Evolutionary conservation across 2,888 invertebrate species (phyloP).

Genomic region (Hypomecis atomaria): DNA sequence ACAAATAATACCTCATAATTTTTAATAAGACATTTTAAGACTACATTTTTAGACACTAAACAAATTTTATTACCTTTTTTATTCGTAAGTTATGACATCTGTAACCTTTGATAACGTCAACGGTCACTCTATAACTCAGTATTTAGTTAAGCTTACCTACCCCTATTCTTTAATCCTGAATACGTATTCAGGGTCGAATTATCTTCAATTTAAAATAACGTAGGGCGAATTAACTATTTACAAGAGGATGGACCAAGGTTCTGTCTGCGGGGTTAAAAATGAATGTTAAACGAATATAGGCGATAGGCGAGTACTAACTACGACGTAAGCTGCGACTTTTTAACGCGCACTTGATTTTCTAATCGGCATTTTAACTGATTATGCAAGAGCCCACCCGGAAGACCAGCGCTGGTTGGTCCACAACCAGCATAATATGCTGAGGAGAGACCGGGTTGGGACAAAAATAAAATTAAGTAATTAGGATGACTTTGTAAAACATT

Average conservation of each 20-base stretch:
- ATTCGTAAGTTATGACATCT: constrained; percentile 10
- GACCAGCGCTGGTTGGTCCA: no score
- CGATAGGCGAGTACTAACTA: no score
- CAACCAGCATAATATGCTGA: no score
- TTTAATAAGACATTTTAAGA: constrained; percentile 1
- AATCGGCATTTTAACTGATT: no score
- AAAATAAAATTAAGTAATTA: no score
- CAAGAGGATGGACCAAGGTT: constrained; percentile 10
- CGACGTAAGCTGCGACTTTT: no score
- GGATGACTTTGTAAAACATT: no score
- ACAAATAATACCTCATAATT: neutral
- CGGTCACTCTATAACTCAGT: constrained; percentile 12
- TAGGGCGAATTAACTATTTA: constrained; percentile 49
- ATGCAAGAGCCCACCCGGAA: no score
- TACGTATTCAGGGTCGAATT: constrained; percentile 38
- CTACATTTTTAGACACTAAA: neutral
- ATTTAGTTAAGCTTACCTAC: constrained; percentile 13
- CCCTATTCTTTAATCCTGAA: constrained; percentile 32
- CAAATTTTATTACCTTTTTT: neutral
- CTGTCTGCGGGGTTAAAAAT: constrained; percentile 10
- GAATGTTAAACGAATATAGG: no score
- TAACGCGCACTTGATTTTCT: no score
- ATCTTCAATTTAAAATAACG: constrained; percentile 42
- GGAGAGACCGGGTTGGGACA: no score
- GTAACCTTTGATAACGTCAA: constrained; percentile 11